Percentiles rank a stretch among this genome's conserved stretches.
Evolutionary conservation across 2,888 invertebrate genomes (phyloP).

Genomic region (Incurvaria masculella): DNA sequence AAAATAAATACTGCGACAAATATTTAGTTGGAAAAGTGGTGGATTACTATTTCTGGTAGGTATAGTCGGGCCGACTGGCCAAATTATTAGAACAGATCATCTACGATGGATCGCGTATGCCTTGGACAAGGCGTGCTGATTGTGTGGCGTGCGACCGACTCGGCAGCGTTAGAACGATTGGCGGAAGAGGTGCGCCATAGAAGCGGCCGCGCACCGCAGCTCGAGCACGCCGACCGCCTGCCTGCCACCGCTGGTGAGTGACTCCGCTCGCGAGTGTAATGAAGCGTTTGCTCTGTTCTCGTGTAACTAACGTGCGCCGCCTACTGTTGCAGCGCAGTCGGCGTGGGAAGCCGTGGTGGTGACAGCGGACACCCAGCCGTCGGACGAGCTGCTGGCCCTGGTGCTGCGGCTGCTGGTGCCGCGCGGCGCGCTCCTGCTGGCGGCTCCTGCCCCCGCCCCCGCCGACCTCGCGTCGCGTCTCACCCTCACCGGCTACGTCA

Average conservation of each 20-base stretch:
- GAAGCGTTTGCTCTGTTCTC: no score
- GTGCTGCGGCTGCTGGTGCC: constrained; percentile 62
- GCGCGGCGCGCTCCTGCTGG: constrained; percentile 55
- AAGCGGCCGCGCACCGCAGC: background rate
- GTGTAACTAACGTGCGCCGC: constrained; percentile 1
- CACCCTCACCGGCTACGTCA: constrained; percentile 63
- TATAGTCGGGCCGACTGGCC: no score
- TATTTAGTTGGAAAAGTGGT: no score
- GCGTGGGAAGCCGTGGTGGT: constrained; percentile 19
- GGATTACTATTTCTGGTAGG: no score
- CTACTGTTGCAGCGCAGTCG: background rate
- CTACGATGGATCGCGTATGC: constrained; percentile 28
- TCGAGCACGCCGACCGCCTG: background rate
- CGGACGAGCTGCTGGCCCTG: constrained; percentile 40
- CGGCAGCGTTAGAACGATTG: background rate
- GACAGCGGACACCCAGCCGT: constrained; percentile 17
- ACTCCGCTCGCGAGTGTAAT: background rate
- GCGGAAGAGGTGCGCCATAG: constrained; percentile 4
- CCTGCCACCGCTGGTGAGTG: background rate
- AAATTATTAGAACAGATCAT: no score
- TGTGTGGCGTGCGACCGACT: background rate
- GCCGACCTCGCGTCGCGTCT: constrained; percentile 23
- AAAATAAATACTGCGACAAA: no score
- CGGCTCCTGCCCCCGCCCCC: background rate
- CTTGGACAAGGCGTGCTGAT: constrained; percentile 14